phyloP scores from a whole-genome alignment of 1,140 invertebrate species.

The Lepidurus apus region DNA sequence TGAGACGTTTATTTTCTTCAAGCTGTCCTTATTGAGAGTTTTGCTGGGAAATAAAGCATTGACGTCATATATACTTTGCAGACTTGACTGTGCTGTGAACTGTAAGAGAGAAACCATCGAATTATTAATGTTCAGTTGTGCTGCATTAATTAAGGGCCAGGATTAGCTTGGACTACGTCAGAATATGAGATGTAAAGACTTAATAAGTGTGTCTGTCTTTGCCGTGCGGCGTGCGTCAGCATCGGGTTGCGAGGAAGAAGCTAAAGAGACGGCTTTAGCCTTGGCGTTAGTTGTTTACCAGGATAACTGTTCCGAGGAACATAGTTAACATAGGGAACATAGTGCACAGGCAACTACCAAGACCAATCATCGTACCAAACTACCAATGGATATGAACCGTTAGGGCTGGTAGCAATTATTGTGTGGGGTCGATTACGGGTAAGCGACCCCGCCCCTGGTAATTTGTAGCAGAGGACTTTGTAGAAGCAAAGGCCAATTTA shows the following conservation, averaged over 20 bases:
- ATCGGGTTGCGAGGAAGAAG: neutral
- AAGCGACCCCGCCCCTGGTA: neutral
- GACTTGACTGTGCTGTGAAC: neutral
- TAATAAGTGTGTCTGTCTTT: neutral
- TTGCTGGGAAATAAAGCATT: neutral
- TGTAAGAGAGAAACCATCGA: neutral
- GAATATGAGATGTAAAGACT: neutral
- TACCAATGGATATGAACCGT: neutral
- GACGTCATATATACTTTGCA: neutral
- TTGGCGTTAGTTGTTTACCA: neutral
- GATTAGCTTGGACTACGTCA: neutral
- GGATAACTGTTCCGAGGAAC: neutral
- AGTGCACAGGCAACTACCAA: neutral
- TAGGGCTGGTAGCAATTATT: neutral
- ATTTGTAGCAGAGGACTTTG: neutral
- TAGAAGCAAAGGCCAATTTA: neutral
- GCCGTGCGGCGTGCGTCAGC: neutral
- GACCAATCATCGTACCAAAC: neutral
- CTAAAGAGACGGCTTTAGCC: neutral
- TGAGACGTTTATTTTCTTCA: neutral
- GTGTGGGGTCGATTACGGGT: neutral
- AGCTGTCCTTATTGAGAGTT: neutral
- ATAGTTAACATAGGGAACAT: neutral
- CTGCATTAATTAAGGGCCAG: neutral
- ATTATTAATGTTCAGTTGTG: neutral